Evolutionary conservation across 2,113 vertebrate genomes (phyloP), one percentile per base, ranked within the genome.

Genomic region (Gorsachius goisagi): DNA sequence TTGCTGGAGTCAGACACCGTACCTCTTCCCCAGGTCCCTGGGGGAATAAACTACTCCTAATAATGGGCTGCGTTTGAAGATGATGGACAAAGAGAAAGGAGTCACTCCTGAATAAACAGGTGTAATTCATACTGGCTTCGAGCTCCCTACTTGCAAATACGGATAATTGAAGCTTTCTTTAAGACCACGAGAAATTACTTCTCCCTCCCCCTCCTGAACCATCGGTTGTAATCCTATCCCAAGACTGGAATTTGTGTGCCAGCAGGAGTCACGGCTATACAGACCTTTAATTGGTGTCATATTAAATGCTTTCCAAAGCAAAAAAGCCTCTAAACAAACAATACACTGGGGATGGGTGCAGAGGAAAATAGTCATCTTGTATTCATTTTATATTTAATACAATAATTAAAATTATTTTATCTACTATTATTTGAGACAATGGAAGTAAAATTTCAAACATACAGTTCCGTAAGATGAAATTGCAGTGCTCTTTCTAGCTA

Each of bases 251-350:
- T 76, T 59, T 60, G 58, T 44, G 58, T 74, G 50, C 76, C 83
- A 91, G 91, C 83, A 86, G 94, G 85, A 97, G 82, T 55, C 85
- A 88, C 3, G 9, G 75, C 73, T 83, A 59, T 12, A 63, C 12
- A 73, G 80, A 88, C 71, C 73, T 79, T 94, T 87, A 90, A 96
- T 37, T 88, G 83, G 68, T 64, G 52, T 64, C 66, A 53, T 53
- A 78, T 45, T 88, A 87, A 96, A 93, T 88, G 92, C 66, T 69
- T 95, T 91, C 83, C 73, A 73, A 93, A 68, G 81, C 90, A 95
- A 69, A 96, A 93, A 79, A 5, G 39, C 69, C 87, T 82, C 86
- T 72, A 73, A 94, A 93, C 53, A 92, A 94, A 76, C 39, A 92
- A 28, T 33, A 77, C 58, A 50, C 35, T 53, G 56, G 74, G 84